Conservation (phyloP, 2,888 invertebrate genomes). For the Syrista parreyssii region DNA sequence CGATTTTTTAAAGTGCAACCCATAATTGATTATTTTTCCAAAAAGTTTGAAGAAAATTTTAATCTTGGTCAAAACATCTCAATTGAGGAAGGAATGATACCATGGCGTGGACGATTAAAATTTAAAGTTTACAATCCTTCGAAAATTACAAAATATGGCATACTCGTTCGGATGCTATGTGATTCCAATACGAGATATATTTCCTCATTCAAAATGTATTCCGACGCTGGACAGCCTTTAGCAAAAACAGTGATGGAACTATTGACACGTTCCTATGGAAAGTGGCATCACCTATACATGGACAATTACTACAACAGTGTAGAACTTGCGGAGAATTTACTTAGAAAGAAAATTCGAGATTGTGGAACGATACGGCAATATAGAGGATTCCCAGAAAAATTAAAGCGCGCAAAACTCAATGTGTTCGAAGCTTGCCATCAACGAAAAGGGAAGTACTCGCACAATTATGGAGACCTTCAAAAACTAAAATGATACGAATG, state of each 20-base stretch:
- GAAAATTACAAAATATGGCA: conserved; percentile 28
- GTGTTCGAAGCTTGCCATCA: conserved; percentile 12
- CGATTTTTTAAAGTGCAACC: conserved; percentile 9
- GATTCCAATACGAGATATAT: conserved; percentile 26
- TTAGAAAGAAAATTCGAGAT: conserved; percentile 21
- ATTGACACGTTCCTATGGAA: conserved; percentile 17
- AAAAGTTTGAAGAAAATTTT: conserved; percentile 28
- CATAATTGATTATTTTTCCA: conserved; percentile 25
- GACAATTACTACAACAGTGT: conserved; percentile 24
- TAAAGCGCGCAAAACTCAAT: conserved; percentile 15
- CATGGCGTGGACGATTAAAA: conserved; percentile 22
- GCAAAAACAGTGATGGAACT: conserved; percentile 12
- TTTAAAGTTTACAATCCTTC: conserved; percentile 22
- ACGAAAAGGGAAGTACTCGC: conserved; percentile 19
- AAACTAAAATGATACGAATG: conserved; percentile 23
- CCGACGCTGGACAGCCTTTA: neutral
- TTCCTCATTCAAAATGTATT: conserved; percentile 12
- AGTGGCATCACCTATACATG: conserved; percentile 21
- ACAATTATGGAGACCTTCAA: conserved; percentile 14
- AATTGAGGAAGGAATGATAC: conserved; percentile 27
- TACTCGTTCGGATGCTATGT: conserved; percentile 21
- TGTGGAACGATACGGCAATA: conserved; percentile 23
- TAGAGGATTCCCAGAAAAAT: conserved; percentile 19
- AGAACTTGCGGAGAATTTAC: conserved; percentile 18
- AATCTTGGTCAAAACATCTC: conserved; percentile 21